Base-by-base conservation (phyloP, 2,888 invertebrate genomes). In the Drosophila suboccidentalis region DNA sequence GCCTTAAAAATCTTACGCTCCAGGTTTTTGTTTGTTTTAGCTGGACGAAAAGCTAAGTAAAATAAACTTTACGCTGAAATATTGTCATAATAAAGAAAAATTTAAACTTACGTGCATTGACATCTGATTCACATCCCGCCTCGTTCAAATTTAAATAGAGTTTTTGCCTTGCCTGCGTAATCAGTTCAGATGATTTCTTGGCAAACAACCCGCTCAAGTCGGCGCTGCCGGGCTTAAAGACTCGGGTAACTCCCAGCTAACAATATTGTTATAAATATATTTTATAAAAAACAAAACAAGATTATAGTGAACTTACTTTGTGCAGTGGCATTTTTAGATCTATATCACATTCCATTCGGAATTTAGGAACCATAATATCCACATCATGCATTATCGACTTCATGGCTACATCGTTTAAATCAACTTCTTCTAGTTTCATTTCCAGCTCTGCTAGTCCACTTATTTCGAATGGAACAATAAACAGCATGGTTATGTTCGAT, bases 111-210 rank as follows among this genome's bases (percentile, higher is more conserved):
- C 81, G 36, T 17, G 22, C 17, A n/a, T 44, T 54, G 0, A 43
- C 29, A 39, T 58, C 66, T 1, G 55, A 49, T 46, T 60, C 76
- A 22, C 83, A 86, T 1, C 82, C 86, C 8, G 59, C 43, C 49
- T 82, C 82, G 38, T 73, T 82, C 4, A 97, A 96, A 90, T 96
- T 96, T 78, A 97, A 95, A 89, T 95, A 96, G 0, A 97, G 96
- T 90, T 97, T 97, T 89, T 97, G 97, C 1, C 97, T 91, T 1
- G 96, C 96, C 89, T 96, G 95, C 32, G 95, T 95, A 0, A 97
- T 95, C 53, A 89, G 92, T 13, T 97, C 87, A 0, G 87, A 83
- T 65, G 94, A 93, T 0, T 19, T 83, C 82, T 51, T 71, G n/a
- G 94, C 93, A 49, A 95, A 91, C 17, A 97, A 92, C 1, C 94